Evolutionary conservation across 2,797 vertebrate genomes (phyloP).

Genomic region (Brachyrhaphis roseni): DNA sequence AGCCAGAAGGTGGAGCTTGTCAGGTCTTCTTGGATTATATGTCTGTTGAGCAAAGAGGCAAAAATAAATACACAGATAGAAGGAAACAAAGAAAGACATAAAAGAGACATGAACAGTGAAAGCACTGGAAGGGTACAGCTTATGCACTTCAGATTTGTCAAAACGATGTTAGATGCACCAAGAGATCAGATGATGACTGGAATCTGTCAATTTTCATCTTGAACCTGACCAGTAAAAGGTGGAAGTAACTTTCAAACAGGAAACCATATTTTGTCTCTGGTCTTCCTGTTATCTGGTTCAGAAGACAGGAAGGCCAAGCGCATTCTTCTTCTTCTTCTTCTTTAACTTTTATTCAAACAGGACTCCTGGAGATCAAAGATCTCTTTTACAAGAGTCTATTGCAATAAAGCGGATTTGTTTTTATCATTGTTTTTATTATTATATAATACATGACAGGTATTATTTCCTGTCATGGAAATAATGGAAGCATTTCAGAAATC

Average conservation of each 20-base stretch:
- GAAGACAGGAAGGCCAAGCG: neutral
- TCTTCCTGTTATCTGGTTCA: neutral
- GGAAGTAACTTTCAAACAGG: neutral
- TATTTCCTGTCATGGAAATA: neutral
- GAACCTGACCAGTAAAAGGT: neutral
- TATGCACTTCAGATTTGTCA: neutral
- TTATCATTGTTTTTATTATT: neutral
- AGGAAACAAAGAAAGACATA: neutral
- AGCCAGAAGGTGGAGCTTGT: slow-evolving; percentile 95
- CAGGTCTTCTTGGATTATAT: slow-evolving; percentile 90
- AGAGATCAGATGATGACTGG: neutral
- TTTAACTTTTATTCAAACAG: too few species aligned
- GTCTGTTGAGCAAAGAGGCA: slow-evolving; percentile 75
- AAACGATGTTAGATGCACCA: neutral
- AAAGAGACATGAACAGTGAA: neutral
- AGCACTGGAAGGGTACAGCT: neutral
- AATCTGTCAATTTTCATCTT: neutral
- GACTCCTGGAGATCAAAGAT: too few species aligned
- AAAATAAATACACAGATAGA: slow-evolving; percentile 6
- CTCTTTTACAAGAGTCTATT: too few species aligned
- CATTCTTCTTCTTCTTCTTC: neutral
- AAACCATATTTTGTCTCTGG: neutral
- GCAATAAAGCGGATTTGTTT: neutral
- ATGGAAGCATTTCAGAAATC: neutral
- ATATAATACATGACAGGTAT: too few species aligned